phyloP scores from a whole-genome alignment of 1,140 invertebrate genomes.

The Plectus sambesii region DNA sequence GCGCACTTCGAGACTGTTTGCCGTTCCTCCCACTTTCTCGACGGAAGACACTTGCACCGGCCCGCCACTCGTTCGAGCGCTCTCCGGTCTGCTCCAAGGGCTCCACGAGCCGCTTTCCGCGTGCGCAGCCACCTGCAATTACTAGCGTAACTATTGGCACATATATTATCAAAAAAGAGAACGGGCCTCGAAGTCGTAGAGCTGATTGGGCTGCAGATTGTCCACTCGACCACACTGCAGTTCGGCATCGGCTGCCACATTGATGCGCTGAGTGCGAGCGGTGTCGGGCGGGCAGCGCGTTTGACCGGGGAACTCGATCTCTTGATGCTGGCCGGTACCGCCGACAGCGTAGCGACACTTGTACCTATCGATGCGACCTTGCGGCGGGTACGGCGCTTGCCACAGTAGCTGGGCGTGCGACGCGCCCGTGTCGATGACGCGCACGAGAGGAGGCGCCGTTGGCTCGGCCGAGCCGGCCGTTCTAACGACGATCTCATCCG shows the following conservation, averaged over 20 bases:
- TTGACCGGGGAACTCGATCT: constrained; percentile 41
- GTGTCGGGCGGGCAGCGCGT: constrained; percentile 42
- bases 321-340: constrained; percentile 29
- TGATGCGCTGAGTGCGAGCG: constrained; percentile 24
- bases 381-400: constrained; percentile 33
- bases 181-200: constrained; percentile 35
- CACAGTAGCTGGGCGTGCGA: constrained; percentile 41
- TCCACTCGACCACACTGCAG: constrained; percentile 42
- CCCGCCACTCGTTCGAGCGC: not conserved
- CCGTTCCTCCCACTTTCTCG: constrained; percentile 30
- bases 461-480: constrained; percentile 23
- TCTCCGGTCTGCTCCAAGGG: not conserved
- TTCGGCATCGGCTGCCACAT: too few species aligned
- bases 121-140: not conserved
- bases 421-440: constrained; percentile 36
- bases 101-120: not conserved
- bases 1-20: constrained; percentile 30
- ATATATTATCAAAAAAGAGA: constrained; percentile 1
- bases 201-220: constrained; percentile 31
- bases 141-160: not conserved
- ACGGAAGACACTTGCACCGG: constrained; percentile 33
- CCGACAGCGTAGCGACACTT: constrained; percentile 33
- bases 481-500: constrained; percentile 35
- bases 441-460: constrained; percentile 20
- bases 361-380: constrained; percentile 41